A percentile compares a stretch with the other conserved stretches of the same genome.
Evolutionary conservation across 1,140 invertebrate genomes (phyloP).

Genomic region (Pristionchus pacificus): DNA sequence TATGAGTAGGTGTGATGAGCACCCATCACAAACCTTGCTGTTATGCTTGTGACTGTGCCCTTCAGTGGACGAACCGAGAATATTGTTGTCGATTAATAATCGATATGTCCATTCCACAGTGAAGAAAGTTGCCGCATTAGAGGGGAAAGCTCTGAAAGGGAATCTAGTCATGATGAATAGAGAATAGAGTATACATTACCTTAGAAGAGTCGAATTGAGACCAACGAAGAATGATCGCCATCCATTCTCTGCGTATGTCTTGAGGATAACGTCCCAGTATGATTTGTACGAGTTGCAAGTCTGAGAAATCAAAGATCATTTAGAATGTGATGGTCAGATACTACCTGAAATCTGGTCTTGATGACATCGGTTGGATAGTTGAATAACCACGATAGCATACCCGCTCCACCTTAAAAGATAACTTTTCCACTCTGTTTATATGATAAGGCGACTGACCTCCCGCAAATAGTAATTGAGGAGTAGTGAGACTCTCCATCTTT

Average conservation of each 20-base stretch:
- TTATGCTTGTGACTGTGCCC: too few species aligned
- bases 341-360: constrained; percentile 80
- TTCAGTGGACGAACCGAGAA: constrained; percentile 7
- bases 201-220: constrained; percentile 49
- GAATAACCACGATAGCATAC: constrained; percentile 77
- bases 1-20: too few species aligned
- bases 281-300: constrained; percentile 37
- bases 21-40: too few species aligned
- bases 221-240: constrained; percentile 60
- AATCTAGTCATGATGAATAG: constrained; percentile 48
- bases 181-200: constrained; percentile 23
- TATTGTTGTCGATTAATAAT: constrained; percentile 36
- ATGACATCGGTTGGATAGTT: constrained; percentile 83
- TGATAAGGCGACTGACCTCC: constrained; percentile 41
- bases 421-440: constrained; percentile 5
- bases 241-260: constrained; percentile 72
- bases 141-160: constrained; percentile 78
- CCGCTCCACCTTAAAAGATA: constrained; percentile 68
- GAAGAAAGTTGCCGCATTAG: constrained; percentile 83
- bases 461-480: constrained; percentile 45
- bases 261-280: constrained; percentile 60
- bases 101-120: constrained; percentile 71
- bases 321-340: constrained; percentile 51
- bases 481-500: constrained; percentile 38
- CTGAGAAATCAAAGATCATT: constrained; percentile 56